Base-by-base conservation (phyloP, 1,140 invertebrate species). In the Euborellia annulipes region DNA sequence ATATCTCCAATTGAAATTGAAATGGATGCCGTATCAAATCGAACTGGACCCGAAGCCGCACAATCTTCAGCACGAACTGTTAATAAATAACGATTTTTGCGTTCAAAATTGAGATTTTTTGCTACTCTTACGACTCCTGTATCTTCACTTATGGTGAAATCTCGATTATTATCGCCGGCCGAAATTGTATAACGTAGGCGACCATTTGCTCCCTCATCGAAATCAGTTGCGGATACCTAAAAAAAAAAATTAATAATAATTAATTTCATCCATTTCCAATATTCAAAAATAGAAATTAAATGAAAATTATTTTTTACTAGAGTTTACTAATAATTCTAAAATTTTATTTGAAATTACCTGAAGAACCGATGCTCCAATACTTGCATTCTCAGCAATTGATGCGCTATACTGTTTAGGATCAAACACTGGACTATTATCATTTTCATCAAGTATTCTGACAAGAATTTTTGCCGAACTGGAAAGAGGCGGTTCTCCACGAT, bases 401-500 rank as follows among this genome's bases (percentile, higher is more conserved):
- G 85, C 79, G 30, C 79, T 84, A 58, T 95, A 96, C 53, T 85
- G 79, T 53, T 78, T 78, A 0, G 84, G 84, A 60, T 87, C 79
- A 64, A 96, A 96, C 4, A 85, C 71, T 0, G 93, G 92, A 48
- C 78, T 80, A 61, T 96, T 94, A 62, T 96, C 92, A 62, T 96
- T 97, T 59, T 88, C 85, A 60, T 96, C 92, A 19, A 86, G 64
- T 22, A 97, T 75, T 41, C 72, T 68, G 4, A 96, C 76, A 7
- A 69, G 65, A 17, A 96, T 68, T 38, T 73, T 71, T 3, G 76
- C 72, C 36, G 74, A 72, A 1, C 82, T 79, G 0, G 75, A 73
- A 55, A 78, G 73, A 1, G 85, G 70, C 0, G 89, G 88, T 47
- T 86, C 82, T 3, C 92, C 92, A 22, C 86, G 72, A 65, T 96